Evolutionary conservation across 2,888 invertebrate species (phyloP).

Genomic region (Andrena bicolor): DNA sequence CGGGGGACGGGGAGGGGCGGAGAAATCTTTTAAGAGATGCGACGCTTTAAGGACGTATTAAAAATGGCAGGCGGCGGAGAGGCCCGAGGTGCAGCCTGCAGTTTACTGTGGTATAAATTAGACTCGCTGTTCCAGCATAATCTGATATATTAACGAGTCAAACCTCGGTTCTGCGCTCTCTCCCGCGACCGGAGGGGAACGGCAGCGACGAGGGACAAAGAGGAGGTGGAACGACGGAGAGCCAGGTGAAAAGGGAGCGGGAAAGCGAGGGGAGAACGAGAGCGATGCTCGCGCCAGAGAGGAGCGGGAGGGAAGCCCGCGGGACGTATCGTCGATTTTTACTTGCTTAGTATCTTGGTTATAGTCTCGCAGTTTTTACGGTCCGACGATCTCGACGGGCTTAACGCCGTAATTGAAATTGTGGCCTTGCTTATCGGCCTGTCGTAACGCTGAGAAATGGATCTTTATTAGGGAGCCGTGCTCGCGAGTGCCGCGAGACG

Average conservation of each 20-base stretch:
- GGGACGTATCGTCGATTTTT: conserved; percentile 76
- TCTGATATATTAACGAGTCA: conserved; percentile 78
- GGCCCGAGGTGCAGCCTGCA: conserved; percentile 71
- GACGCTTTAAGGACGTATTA: conserved; percentile 77
- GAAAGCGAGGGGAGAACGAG: conserved; percentile 22
- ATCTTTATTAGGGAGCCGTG: conserved; percentile 75
- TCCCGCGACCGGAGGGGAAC: conserved; percentile 19
- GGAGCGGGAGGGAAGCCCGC: conserved; percentile 60
- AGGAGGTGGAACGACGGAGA: neutral
- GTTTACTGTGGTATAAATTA: conserved; percentile 79
- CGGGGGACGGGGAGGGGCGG: conserved; percentile 42
- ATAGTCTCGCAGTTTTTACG: conserved; percentile 76
- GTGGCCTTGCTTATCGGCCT: conserved; percentile 77
- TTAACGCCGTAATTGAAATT: conserved; percentile 78
- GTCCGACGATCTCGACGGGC: conserved; percentile 69
- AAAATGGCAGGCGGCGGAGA: conserved; percentile 74
- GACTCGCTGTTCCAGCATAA: conserved; percentile 79
- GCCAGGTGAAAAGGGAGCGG: conserved; percentile 24
- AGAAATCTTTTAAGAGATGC: conserved; percentile 76
- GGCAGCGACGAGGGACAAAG: conserved; percentile 15
- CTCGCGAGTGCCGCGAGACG: conserved; percentile 50
- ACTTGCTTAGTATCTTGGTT: conserved; percentile 75
- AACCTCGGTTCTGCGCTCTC: conserved; percentile 65
- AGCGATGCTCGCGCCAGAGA: neutral
- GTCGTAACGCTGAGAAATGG: conserved; percentile 77